A percentile compares a stretch with the other conserved stretches of the same genome.
Evolutionary conservation across 2,888 invertebrate genomes (phyloP).

Genomic region (Lordiphosa fenestrarum): DNA sequence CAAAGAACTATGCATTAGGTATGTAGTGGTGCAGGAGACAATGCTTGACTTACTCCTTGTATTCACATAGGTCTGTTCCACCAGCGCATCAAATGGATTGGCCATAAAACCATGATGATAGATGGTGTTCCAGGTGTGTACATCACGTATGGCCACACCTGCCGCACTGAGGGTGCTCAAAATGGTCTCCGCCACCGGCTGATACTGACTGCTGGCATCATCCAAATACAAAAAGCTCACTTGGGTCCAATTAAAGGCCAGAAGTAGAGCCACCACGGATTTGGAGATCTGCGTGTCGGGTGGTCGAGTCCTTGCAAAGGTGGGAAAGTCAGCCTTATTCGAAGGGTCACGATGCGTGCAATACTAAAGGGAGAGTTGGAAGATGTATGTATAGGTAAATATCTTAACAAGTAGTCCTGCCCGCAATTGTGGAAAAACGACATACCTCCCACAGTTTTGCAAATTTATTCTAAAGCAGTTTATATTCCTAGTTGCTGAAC

Average conservation of each 20-base stretch:
- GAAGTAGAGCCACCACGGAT: slow-evolving; percentile 92
- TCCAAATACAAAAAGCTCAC: slow-evolving; percentile 91
- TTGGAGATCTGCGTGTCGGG: slow-evolving; percentile 97
- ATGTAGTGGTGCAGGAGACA: too few species aligned
- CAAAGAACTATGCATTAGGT: background rate
- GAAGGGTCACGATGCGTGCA: slow-evolving; percentile 95
- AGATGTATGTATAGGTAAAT: slow-evolving; percentile 3
- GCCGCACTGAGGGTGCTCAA: slow-evolving; percentile 86
- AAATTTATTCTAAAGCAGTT: too few species aligned
- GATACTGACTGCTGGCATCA: slow-evolving; percentile 87
- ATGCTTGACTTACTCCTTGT: slow-evolving; percentile 90
- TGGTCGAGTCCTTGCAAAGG: slow-evolving; percentile 94
- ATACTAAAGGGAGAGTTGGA: slow-evolving; percentile 84
- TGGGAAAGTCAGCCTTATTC: slow-evolving; percentile 92
- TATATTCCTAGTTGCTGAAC: too few species aligned
- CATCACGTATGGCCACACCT: slow-evolving; percentile 86
- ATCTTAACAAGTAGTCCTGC: background rate
- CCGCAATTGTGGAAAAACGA: too few species aligned
- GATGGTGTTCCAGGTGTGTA: slow-evolving; percentile 85
- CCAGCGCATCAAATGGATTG: slow-evolving; percentile 92
- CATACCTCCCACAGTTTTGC: too few species aligned
- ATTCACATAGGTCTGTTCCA: slow-evolving; percentile 89
- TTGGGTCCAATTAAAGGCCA: slow-evolving; percentile 94
- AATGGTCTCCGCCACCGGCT: slow-evolving; percentile 89
- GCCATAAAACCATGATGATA: slow-evolving; percentile 91